phyloP scores from a whole-genome alignment of 2,888 invertebrate genomes.

The Morpho achilles region DNA sequence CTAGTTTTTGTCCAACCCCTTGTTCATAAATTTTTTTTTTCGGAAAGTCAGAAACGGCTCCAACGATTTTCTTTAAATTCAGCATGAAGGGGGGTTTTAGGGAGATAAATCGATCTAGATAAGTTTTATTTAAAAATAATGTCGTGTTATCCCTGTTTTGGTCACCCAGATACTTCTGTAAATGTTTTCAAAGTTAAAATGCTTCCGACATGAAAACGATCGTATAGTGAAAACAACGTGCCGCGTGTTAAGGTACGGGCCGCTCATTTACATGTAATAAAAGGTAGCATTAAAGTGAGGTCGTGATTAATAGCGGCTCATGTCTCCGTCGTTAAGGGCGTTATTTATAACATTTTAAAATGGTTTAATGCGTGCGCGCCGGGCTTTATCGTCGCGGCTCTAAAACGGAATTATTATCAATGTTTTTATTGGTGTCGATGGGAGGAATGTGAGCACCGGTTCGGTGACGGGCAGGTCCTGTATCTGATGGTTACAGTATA shows the following conservation, averaged over 20 bases:
- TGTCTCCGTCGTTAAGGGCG: slow-evolving; percentile 60
- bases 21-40: too few relatives aligned
- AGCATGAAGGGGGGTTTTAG: too few relatives aligned
- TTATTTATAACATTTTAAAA: slow-evolving; percentile 77
- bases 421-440: slow-evolving; percentile 30
- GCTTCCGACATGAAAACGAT: not conserved
- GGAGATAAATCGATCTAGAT: too few relatives aligned
- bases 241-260: slow-evolving; percentile 30
- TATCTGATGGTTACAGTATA: too few relatives aligned
- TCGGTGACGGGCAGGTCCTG: too few relatives aligned
- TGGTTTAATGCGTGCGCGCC: slow-evolving; percentile 61
- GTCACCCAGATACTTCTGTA: too few relatives aligned
- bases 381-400: slow-evolving; percentile 39
- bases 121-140: too few relatives aligned
- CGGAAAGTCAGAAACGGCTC: too few relatives aligned
- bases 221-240: slow-evolving; percentile 12
- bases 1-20: too few relatives aligned
- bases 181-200: too few relatives aligned
- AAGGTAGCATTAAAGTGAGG: slow-evolving; percentile 62
- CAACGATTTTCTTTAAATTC: too few relatives aligned
- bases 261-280: slow-evolving; percentile 74
- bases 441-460: slow-evolving; percentile 18
- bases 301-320: slow-evolving; percentile 65
- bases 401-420: slow-evolving; percentile 30
- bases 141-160: too few relatives aligned